Evolutionary conservation across 2,113 vertebrate species (phyloP), one percentile per base, ranked within the genome.

Genomic region (Heterochromis multidens): DNA sequence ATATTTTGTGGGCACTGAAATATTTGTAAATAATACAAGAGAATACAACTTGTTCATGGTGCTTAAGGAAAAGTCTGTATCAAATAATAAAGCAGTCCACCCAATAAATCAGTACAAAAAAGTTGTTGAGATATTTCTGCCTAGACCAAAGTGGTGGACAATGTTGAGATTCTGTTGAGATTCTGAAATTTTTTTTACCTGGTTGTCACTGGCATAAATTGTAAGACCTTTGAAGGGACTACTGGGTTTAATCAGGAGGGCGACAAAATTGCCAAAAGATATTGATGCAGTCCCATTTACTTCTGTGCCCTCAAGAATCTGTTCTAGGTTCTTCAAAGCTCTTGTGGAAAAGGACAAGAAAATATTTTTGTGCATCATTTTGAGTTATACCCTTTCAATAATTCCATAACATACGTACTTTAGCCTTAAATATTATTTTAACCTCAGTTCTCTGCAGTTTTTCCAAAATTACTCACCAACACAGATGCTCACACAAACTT

Each of bases 261-360:
- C 70, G 46, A 54, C 70, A 74, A 49, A 11, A 54, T 74, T 52
- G 21, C 17, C 17, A 31, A 52, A 27, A 31, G 46, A 74, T 31
- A 54, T 21, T 2, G 63, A 70, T 19, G 43, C 8, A 25, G 63
- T 67, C n/a, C 6, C n/a, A 43, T 40, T 67, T 9, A 67, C 4
- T 1, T 43, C 23, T n/a, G 43, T 70, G n/a, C 25, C 6, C 37
- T 70, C 37, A 17, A 70, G 23, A 46, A 0, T 70, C 1, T 25
- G 27, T 70, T 43, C 37, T 3, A 70, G 25, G 37, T 17, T 17
- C 37, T 11, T 14, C 14, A 70, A 25, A 3, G 0, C 6, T 4
- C 63, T 70, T 43, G 23, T 27, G 37, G 23, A 46, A 70, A 43
- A 70, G 25, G 23, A 74, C 3, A 74, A 43, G 13, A 52, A 49